These are phyloP conservation scores for Clitarchus hookeri DNA, from an alignment of 2,888 invertebrate species.

Conservation along the genomic window DNA sequence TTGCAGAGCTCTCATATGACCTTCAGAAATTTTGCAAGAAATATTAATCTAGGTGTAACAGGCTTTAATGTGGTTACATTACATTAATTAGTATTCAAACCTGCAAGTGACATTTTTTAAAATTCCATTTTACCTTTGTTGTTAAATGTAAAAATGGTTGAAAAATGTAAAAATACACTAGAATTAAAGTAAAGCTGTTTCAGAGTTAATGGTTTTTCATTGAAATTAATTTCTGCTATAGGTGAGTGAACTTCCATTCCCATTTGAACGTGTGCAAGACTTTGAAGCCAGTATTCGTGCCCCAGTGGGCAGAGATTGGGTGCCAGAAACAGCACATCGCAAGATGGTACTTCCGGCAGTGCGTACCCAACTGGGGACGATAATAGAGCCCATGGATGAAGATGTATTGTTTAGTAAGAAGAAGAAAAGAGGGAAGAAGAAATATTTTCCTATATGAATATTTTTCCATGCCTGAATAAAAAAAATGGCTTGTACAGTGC, in stretches of 20 bases:
- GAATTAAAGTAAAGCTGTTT: too few species aligned
- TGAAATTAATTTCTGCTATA: constrained; percentile 48
- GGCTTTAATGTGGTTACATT: too few species aligned
- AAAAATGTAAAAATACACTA: too few species aligned
- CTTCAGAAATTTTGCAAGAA: too few species aligned
- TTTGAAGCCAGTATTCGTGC: constrained; percentile 89
- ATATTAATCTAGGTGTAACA: too few species aligned
- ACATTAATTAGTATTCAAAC: too few species aligned
- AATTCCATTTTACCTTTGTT: too few species aligned
- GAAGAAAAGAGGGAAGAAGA: constrained; percentile 19
- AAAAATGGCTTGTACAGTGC: background rate
- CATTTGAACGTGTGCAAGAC: constrained; percentile 83
- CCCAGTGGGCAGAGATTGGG: constrained; percentile 88
- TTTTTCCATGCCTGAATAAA: background rate
- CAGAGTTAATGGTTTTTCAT: background rate
- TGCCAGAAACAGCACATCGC: constrained; percentile 82
- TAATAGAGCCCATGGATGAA: constrained; percentile 89
- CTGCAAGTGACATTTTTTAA: too few species aligned
- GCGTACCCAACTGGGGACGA: constrained; percentile 78
- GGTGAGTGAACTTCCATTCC: constrained; percentile 87
- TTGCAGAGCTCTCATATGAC: too few species aligned
- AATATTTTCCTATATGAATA: background rate
- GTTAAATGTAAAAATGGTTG: too few species aligned
- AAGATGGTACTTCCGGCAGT: constrained; percentile 78
- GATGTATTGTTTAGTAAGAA: constrained; percentile 52